Evolutionary conservation across 2,113 vertebrate genomes (phyloP), one percentile per base, ranked within the genome.

Genomic region (Acanthisitta chloris): DNA sequence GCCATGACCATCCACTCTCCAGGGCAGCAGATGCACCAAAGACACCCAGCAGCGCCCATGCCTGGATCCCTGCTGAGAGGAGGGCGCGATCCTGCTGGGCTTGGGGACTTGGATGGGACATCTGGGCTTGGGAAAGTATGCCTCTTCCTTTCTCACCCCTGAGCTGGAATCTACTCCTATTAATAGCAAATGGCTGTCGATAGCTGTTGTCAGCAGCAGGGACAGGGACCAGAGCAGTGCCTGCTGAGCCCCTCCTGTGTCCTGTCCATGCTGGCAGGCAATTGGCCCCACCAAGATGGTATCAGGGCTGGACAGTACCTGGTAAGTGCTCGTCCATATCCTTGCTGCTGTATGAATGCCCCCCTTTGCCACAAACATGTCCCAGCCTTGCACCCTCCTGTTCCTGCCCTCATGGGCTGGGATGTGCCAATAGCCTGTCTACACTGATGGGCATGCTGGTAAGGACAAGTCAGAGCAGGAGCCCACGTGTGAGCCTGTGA

Each of bases 51-150:
- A 73, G 54, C 1, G 5, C 31, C 74, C 45, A 3, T 38, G 80
- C 28, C n/a, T 81, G 77, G 34, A 86, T 81, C 38, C 71, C 83
- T 0, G 0, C 73, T 72, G 83, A 45, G 77, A 43, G 25, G 31
- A 84, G 86, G 24, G 72, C 79, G 81, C 86, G 42, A 70, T 93
- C 95, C 90, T 4, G 46, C 96, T 96, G 95, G 5, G 86, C 25
- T 58, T 61, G 54, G 48, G 67, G 31, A 57, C n/a, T 84, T 6
- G 4, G 19, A 23, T 25, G 49, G 45, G 43, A 89, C 66, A 73
- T 88, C 73, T 85, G 92, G 83, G 77, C 95, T 91, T 96, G 92
- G 86, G 95, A 97, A 97, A 96, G 42, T 1, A 18, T 69, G 42
- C 38, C 29, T 93, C 26, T 80, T 95, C 78, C 66, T 92, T 94